Conservation (phyloP, 2,113 vertebrate species). For the Vulpes lagopus region DNA sequence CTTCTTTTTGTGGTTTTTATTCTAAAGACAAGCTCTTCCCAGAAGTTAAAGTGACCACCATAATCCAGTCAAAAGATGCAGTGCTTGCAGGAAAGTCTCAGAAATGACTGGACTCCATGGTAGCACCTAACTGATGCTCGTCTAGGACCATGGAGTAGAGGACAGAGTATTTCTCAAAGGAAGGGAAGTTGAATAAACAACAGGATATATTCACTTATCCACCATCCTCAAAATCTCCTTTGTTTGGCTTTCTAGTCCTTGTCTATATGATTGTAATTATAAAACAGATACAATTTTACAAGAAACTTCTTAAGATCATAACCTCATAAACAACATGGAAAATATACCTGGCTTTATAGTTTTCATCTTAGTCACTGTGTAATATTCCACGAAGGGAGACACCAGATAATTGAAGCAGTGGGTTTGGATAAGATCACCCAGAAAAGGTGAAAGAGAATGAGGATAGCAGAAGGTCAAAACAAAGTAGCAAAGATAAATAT, state of each 20-base stretch:
- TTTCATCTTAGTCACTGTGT: constrained; percentile 19
- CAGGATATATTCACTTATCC: not conserved
- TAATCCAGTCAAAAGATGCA: not conserved
- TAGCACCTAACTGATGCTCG: not conserved
- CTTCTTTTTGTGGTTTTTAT: not conserved
- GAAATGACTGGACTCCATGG: not conserved
- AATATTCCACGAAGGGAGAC: not conserved
- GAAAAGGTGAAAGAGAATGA: not conserved
- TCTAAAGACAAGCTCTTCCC: not conserved
- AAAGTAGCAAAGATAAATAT: not conserved
- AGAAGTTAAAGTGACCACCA: not conserved
- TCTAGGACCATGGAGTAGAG: not conserved
- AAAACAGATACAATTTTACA: not conserved
- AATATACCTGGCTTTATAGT: not conserved
- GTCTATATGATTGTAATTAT: not conserved
- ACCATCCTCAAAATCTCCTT: not conserved
- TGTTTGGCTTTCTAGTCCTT: not conserved
- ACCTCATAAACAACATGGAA: not conserved
- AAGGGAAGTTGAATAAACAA: not conserved
- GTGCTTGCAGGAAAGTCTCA: not conserved
- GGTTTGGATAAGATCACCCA: not conserved
- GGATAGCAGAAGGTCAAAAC: not conserved
- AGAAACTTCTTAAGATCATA: not conserved
- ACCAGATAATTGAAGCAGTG: not conserved
- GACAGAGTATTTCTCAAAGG: not conserved